Evolutionary conservation across 64 coral and sea anemone genomes (phyloP).

Genomic region (Astreopora myriophthalma): DNA sequence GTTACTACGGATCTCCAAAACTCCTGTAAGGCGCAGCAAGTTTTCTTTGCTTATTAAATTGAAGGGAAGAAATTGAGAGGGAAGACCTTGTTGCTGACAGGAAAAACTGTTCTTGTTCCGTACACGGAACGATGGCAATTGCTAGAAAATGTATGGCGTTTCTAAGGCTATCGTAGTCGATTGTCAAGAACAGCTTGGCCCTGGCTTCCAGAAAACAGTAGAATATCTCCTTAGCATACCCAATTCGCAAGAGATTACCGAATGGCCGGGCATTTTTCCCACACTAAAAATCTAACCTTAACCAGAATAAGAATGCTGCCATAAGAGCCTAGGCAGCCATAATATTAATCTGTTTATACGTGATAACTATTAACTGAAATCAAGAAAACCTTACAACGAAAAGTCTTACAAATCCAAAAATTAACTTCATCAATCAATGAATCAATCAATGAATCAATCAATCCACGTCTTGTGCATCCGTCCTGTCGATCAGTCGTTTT

Average conservation of each 20-base stretch:
- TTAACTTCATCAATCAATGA: no score
- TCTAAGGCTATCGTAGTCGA: not conserved
- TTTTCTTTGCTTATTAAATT: not conserved
- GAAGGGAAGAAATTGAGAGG: not conserved
- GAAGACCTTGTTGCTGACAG: not conserved
- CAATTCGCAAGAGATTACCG: not conserved
- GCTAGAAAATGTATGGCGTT: not conserved
- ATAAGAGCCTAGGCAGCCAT: no score
- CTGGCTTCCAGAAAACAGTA: not conserved
- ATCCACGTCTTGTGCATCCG: no score
- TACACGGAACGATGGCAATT: not conserved
- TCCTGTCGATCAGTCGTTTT: no score
- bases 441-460: no score
- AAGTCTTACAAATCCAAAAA: no score
- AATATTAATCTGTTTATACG: no score
- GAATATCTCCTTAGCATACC: not conserved
- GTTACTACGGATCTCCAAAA: not conserved
- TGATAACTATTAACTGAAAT: no score
- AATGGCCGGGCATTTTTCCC: no score
- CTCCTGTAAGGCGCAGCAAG: not conserved
- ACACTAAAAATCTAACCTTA: no score
- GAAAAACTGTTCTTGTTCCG: not conserved
- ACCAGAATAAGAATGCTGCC: no score
- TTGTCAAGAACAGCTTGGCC: not conserved
- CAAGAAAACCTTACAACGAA: no score